Evolutionary conservation across 2,113 vertebrate species (phyloP), one percentile per base, ranked within the genome.

Genomic region (Tor tambroides): DNA sequence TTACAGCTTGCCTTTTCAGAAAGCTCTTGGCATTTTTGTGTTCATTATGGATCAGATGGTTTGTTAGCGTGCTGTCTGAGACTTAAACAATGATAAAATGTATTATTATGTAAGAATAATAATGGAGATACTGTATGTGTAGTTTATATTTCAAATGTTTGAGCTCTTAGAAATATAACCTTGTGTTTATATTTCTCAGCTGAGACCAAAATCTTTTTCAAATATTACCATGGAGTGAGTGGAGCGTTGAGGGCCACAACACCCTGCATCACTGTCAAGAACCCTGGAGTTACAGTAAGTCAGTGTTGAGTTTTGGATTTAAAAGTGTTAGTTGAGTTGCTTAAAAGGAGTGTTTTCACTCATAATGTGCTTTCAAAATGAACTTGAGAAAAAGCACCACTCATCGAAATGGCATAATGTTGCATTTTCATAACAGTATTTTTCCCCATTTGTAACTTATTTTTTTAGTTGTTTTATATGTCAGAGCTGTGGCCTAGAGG

Each of bases 181-280:
- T 46, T 83, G 4, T 90, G 32, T 86, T 28, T 87, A 65, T 87
- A 14, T 90, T 80, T 56, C 59, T 63, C 94, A 99, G 98, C 96
- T 56, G 98, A 99, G 95, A 99, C 98, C 56, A 99, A 99, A 93
- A 96, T 99, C 93, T 98, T 98, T 93, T 99, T 99, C 90, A 99
- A 98, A 89, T 99, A 99, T 90, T 99, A 99, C 89, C 98, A 99
- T 81, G 98, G 98, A 85, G 95, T 98, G 78, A 99, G 97, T 80
- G 98, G 98, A 91, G 97, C 98, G 59, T 92, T 99, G 85, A 93
- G 98, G 92, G 98, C 98, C 78, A 97, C 96, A 1, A 99, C 98
- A 21, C 97, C 98, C 86, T 99, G 98, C 90, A 99, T 99, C 94
- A 99, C 97, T 1, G 96, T 99, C 93, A 98, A 97, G 94, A 99